phyloP scores from a whole-genome alignment of 2,797 vertebrate genomes.

The Pterois miles region DNA sequence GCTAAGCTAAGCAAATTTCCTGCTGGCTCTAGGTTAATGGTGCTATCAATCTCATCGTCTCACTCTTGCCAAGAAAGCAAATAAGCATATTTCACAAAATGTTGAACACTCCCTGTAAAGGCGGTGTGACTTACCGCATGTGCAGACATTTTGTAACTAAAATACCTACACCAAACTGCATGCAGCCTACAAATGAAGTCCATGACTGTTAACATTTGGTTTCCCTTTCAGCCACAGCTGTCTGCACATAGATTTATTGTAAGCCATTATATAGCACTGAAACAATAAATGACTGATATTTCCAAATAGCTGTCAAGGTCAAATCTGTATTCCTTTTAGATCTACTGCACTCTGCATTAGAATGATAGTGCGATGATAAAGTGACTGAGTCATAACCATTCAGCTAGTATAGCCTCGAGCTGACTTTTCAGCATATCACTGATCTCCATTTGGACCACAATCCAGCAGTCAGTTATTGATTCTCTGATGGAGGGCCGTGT shows the following conservation, averaged over 20 bases:
- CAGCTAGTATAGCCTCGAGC: slow-evolving; percentile 20
- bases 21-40: neutral
- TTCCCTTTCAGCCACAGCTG: neutral
- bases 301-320: slow-evolving; percentile 30
- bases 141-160: neutral
- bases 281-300: neutral
- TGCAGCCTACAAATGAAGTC: neutral
- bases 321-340: slow-evolving; percentile 7
- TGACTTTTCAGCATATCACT: slow-evolving; percentile 9
- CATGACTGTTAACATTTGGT: neutral
- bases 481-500: slow-evolving; percentile 22
- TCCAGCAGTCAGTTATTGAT: slow-evolving; percentile 38
- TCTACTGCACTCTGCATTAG: slow-evolving; percentile 5
- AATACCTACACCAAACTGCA: neutral
- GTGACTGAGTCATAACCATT: slow-evolving; percentile 39
- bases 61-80: neutral
- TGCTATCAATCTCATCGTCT: neutral
- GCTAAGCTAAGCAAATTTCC: slow-evolving; percentile 12
- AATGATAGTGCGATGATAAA: slow-evolving; percentile 29
- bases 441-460: slow-evolving; percentile 42
- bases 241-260: neutral
- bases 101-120: neutral
- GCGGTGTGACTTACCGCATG: neutral
- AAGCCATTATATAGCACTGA: neutral
- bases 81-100: neutral